Evolutionary conservation across 2,888 invertebrate species (phyloP), one percentile per base, ranked within the genome.

Genomic region (Dynastes maya): DNA sequence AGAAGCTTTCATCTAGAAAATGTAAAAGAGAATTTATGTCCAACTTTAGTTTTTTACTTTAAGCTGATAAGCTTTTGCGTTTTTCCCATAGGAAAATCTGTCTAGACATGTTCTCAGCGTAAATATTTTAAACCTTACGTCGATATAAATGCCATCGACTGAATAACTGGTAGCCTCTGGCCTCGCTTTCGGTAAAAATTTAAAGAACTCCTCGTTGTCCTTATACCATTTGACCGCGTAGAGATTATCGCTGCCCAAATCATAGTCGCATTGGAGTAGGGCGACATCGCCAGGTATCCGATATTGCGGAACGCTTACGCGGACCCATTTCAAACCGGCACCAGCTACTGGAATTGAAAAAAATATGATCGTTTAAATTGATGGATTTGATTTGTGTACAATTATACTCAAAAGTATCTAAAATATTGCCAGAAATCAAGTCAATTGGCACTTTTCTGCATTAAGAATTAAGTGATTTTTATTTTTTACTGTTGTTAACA

Each of bases 161-260:
- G 91, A 91, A 89, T 94, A 95, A 80, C 93, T 93, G 86, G 92
- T 92, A 85, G 94, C 93, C 81, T 92, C 92, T 8, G 94, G 94
- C 81, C 91, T 91, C 82, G 91, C 92, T 87, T 93, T 94, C 77
- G 95, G 95, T 87, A 95, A 92, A 87, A 91, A 95, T 84, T 95
- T 91, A 90, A 95, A 95, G 89, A 95, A 95, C 88, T 95, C 95
- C 86, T 95, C 95, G 89, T 95, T 94, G 89, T 95, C 95, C 87
- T 95, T 93, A 90, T 95, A 95, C 95, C 95, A 95, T 90, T 95
- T 95, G 85, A 95, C 94, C 27, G 95, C 93, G 88, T 95, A 95
- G 75, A 95, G 89, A 37, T 91, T 91, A 88, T 95, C 94, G 81
- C 88, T 87, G 67, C 88, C 88, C 70, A 89, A 82, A 81, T 89